A percentile compares a stretch with the other conserved stretches of the same genome.
Evolutionary conservation across 1,140 invertebrate species (phyloP).

Genomic region (Colletes latitarsis): DNA sequence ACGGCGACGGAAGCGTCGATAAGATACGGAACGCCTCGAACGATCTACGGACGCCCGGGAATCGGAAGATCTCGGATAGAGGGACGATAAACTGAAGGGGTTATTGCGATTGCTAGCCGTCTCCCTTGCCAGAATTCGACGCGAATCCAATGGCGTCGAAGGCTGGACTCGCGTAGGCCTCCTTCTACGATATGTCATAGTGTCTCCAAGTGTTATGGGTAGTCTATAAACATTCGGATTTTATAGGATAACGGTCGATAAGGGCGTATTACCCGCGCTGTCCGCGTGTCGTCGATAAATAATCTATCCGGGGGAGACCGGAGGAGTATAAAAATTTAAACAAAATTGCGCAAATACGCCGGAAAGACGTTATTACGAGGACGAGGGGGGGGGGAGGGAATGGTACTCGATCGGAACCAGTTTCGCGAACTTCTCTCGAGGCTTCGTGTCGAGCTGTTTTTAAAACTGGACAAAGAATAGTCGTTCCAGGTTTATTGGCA

Average conservation of each 20-base stretch:
- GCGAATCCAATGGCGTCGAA: neutral
- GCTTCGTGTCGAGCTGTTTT: neutral
- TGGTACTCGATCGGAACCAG: neutral
- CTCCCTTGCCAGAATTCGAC: neutral
- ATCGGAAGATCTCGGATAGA: conserved; percentile 2
- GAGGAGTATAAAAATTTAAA: conserved; percentile 1
- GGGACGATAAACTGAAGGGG: conserved; percentile 4
- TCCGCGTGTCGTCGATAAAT: conserved; percentile 12
- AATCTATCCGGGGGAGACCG: neutral
- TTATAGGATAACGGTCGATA: conserved; percentile 43
- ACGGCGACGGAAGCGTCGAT: neutral
- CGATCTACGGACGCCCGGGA: neutral
- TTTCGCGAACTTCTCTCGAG: neutral
- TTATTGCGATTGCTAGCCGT: neutral
- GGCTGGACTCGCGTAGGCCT: neutral
- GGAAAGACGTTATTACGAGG: neutral
- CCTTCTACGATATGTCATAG: conserved; percentile 8
- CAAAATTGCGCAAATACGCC: conserved; percentile 4
- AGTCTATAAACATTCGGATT: conserved; percentile 44
- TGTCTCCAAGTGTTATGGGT: neutral
- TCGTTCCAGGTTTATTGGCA: too few species aligned
- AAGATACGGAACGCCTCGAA: neutral
- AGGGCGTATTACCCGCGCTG: conserved; percentile 5
- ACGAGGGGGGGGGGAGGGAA: neutral
- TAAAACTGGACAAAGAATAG: neutral